A percentile compares a stretch with the other conserved stretches of the same genome.
These are phyloP conservation scores for Amia ocellicauda DNA, from an alignment of 2,113 vertebrate species.

Conservation along the genomic window DNA sequence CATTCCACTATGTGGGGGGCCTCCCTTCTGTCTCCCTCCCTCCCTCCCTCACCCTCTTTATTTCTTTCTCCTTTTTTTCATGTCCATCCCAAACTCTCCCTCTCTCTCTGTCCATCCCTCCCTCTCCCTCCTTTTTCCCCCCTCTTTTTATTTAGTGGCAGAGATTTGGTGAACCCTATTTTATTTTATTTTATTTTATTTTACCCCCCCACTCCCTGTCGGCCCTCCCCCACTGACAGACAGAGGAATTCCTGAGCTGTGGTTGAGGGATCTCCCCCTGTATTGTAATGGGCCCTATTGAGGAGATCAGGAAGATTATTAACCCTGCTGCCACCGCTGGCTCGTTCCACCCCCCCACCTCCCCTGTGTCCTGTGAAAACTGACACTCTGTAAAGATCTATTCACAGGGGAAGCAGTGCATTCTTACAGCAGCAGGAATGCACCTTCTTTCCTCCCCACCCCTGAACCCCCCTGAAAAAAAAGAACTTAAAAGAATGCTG, in stretches of 20 bases:
- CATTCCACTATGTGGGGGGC: too few relatives aligned
- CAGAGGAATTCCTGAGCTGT: background rate
- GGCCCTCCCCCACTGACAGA: background rate
- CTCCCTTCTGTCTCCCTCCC: too few relatives aligned
- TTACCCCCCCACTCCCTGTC: background rate
- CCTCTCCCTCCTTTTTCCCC: background rate
- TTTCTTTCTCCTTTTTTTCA: constrained; percentile 25
- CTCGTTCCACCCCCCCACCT: background rate
- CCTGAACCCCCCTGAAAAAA: too few relatives aligned
- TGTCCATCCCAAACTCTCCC: constrained; percentile 15
- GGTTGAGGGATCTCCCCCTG: background rate
- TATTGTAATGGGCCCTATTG: background rate
- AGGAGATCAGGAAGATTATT: background rate
- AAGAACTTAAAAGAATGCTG: too few relatives aligned
- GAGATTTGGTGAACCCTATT: too few relatives aligned
- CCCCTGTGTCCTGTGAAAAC: background rate
- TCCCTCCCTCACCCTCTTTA: constrained; percentile 29
- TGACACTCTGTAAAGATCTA: background rate
- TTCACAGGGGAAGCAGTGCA: background rate
- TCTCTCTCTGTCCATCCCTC: background rate
- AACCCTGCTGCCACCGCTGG: constrained; percentile 2
- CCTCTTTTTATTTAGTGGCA: too few relatives aligned
- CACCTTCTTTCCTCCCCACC: background rate
- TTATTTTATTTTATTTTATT: constrained; percentile 10
- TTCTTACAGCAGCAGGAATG: background rate